Base-by-base conservation (phyloP, 2,888 invertebrate genomes). In the Nomada fabriciana region DNA sequence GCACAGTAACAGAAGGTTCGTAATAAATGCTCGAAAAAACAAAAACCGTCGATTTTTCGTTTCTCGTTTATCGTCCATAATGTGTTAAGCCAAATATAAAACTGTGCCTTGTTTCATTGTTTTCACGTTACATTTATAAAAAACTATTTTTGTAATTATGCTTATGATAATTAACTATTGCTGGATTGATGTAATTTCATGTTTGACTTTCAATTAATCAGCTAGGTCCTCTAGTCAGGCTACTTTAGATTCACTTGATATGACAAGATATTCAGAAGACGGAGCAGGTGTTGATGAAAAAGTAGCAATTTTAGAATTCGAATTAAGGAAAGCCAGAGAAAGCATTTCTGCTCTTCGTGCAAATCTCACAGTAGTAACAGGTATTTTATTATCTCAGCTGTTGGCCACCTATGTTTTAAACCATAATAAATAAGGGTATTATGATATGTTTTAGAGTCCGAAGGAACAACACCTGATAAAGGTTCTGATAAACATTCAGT, bases 231-330 rank as follows among this genome's bases (percentile, higher is more conserved):
- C 97, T 47, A 98, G 98, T 94, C 97, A 97, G 93, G 97, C 96
- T 63, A 98, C 98, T 42, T 95, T 98, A 89, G 98, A 98, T 94
- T 98, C 98, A 43, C 94, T 98, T 83, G 98, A 98, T 93, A 96
- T 97, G 91, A 96, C 98, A 5, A 95, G 97, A 80, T 97, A 96
- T 92, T 98, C 98, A 1, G 98, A 98, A 94, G 98, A 98, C 94
- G 98, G 97, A 0, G 97, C 96, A 90, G 96, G 96, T n/a, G 95
- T 96, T 2, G 97, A 97, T 94, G 97, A 97, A 91, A 94, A 95
- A 91, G 96, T 98, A 2, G 98, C 98, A 63, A 97, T 98, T 15
- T 94, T 98, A 29, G 98, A 98, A 94, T 98, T 98, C 95, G 98
- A 98, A 92, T 94, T 98, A 23, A 94, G 98, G 69, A 98, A 98